Conservation (phyloP, 2,797 vertebrate genomes). For the Australoheros facetus region DNA sequence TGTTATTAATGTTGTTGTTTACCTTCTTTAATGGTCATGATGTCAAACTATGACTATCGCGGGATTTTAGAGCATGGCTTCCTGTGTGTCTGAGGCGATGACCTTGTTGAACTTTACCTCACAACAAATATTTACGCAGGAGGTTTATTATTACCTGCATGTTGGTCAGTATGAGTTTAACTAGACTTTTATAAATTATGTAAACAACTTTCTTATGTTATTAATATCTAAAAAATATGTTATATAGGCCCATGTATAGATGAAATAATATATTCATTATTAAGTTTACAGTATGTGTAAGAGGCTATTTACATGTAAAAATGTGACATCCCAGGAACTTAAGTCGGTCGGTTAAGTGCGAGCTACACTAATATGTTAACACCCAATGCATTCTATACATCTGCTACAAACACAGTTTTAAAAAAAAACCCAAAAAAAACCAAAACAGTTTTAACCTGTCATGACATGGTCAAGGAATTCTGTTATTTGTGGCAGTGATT, state of each 20-base stretch:
- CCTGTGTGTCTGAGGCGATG: slow-evolving; percentile 2
- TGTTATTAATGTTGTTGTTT: slow-evolving; percentile 37
- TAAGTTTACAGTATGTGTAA: not conserved
- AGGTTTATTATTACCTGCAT: not conserved
- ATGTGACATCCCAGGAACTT: not conserved
- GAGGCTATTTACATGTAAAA: not conserved
- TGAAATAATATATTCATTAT: not conserved
- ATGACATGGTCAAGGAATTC: not conserved
- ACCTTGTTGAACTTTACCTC: slow-evolving; percentile 61
- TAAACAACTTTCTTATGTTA: not conserved
- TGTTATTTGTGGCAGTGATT: too few relatives aligned
- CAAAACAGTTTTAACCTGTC: not conserved
- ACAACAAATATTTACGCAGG: not conserved
- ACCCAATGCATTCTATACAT: not conserved
- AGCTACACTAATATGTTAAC: not conserved
- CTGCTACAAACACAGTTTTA: not conserved
- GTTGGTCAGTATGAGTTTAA: not conserved
- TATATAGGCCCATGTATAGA: not conserved
- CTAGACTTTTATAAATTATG: not conserved
- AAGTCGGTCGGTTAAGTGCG: not conserved
- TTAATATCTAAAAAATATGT: not conserved
- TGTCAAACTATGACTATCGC: not conserved
- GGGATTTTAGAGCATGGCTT: not conserved
- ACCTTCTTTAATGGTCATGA: slow-evolving; percentile 9
- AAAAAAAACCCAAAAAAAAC: too few relatives aligned